phyloP scores from a whole-genome alignment of 1,140 invertebrate species.

The Galleria mellonella region DNA sequence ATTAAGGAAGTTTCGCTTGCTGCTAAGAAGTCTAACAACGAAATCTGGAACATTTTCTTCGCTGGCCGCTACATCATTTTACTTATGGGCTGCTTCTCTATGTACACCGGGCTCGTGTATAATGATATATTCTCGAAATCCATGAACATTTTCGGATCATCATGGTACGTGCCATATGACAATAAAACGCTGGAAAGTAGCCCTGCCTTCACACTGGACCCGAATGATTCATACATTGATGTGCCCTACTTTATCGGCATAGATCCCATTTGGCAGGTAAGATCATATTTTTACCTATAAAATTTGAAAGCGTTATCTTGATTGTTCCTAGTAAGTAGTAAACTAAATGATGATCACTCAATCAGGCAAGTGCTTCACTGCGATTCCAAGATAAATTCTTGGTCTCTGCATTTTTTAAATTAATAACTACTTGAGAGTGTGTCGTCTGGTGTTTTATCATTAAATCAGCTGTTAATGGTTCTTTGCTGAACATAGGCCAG shows the following conservation, averaged over 20 bases:
- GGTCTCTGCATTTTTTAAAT: too few species aligned
- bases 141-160: slow-evolving; percentile 93
- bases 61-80: slow-evolving; percentile 97
- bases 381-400: too few species aligned
- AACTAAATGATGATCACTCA: too few species aligned
- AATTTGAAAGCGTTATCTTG: too few species aligned
- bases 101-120: slow-evolving; percentile 98
- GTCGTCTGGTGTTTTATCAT: too few species aligned
- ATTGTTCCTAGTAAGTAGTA: too few species aligned
- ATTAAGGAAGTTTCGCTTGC: slow-evolving; percentile 83
- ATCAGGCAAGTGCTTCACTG: too few species aligned
- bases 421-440: too few species aligned
- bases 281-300: slow-evolving; percentile 6
- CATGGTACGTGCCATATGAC: slow-evolving; percentile 82
- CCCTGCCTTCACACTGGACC: slow-evolving; percentile 79
- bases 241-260: slow-evolving; percentile 87
- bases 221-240: slow-evolving; percentile 74
- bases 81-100: slow-evolving; percentile 97
- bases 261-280: slow-evolving; percentile 92
- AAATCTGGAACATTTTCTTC: slow-evolving; percentile 98
- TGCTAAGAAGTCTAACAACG: slow-evolving; percentile 80
- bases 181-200: slow-evolving; percentile 64
- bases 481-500: too few species aligned
- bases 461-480: too few species aligned
- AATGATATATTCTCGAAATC: slow-evolving; percentile 98